Base-by-base conservation (phyloP, 2,888 invertebrate species). In the Germaria angustata region DNA sequence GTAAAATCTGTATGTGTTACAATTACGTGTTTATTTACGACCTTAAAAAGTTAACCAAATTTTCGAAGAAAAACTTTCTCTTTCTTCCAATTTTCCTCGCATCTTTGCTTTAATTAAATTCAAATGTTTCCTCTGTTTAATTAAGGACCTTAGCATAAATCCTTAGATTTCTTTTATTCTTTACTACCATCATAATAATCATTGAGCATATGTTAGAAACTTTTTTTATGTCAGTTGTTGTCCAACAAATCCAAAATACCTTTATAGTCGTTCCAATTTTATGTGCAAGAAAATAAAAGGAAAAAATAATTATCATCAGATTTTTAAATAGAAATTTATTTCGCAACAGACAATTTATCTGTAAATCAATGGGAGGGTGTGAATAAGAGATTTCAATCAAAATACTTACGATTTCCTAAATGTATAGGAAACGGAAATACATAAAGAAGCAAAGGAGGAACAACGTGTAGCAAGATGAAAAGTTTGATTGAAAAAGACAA, bases 361-460 rank as follows among this genome's bases (percentile, higher is more conserved):
- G 24, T n/a, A 36, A 17, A 41, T 49, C 41, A 41, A 9, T 69
- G 28, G 7, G n/a, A 49, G 39, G 8, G 51, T 8, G 11, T 11
- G 11, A 2, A 13, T 24, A 39, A 39, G 24, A 49, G 71, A 72
- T 81, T 71, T 57, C 44, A 22, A 76, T 53, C 71, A 66, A 57
- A 77, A 77, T 36, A 81, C 77, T 81, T 77, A 24, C 39, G 61
- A 77, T 81, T 72, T 77, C 61, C 59, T 71, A 39, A 65, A 36
- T 65, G 32, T 41, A 22, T 46, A 41, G 69, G 13, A 53, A 55
- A 69, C 55, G 55, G 55, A 75, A 80, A 69, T 46, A 39, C 51
- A 73, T 5, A 72, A 20, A 1, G 20, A 46, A 44, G 17, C 8
- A 24, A 51, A 51, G 2, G 55, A 55, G 65, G 15, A 51, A 49